Base-by-base conservation (phyloP, 2,888 invertebrate species). In the Caenorhabditis auriculariae region DNA sequence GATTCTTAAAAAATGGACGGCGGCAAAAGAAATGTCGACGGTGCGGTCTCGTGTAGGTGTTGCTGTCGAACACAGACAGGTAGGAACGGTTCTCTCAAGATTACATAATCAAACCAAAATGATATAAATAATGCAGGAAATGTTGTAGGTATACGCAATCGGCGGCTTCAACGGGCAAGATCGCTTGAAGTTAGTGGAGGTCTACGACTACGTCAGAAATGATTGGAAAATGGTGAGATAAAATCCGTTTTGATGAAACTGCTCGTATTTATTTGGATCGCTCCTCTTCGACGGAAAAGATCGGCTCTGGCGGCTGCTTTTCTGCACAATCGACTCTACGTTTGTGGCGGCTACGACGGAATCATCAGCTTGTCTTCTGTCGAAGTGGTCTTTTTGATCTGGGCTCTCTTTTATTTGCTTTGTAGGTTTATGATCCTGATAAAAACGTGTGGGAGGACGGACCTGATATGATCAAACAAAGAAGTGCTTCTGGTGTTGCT, bases 81-180 rank as follows among this genome's bases (percentile, higher is more conserved):
- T 62, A 42, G 21, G 38, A 19, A 7, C 4, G 12, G 12, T 17
- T 19, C 21, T 38, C 9, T 17, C 9, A 9, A 32, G 15, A 15
- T 32, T 12, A n/a, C n/a, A n/a, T n/a, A n/a, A n/a, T n/a, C n/a
- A n/a, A n/a, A n/a, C n/a, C n/a, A n/a, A n/a, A n/a, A n/a, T n/a
- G n/a, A n/a, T n/a, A n/a, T n/a, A n/a, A n/a, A n/a, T n/a, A n/a
- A n/a, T n/a, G n/a, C n/a, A n/a, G n/a, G n/a, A n/a, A n/a, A n/a
- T n/a, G n/a, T n/a, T n/a, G 75, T 87, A 88, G 82, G 82, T 89
- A 15, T 81, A 84, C 74, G 91, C 91, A 2, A 89, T 91, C 79
- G 86, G 86, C 7, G 91, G 91, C 0, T 91, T 90, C 80, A 90
- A 91, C 82, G 91, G 92, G 0, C 86, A 86, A 43, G 90, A 91